Evolutionary conservation across 2,113 vertebrate genomes (phyloP).

Genomic region (Speoplatyrhinus poulsoni): DNA sequence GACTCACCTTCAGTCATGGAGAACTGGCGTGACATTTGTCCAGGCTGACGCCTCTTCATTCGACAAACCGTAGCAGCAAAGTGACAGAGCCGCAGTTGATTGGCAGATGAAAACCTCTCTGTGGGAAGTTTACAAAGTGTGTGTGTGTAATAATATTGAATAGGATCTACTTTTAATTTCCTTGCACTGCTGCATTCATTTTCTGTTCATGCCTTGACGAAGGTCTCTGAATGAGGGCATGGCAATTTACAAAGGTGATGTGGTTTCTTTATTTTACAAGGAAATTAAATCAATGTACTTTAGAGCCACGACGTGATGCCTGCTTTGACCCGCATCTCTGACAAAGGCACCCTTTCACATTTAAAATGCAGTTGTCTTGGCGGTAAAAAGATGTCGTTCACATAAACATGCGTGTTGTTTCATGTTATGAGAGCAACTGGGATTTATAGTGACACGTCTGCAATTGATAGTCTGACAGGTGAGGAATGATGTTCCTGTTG

Average conservation of each 20-base stretch:
- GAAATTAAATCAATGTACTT: no score
- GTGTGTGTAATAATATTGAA: neutral
- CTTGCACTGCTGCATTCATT: no score
- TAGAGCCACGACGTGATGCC: no score
- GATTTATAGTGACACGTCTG: constrained; percentile 9
- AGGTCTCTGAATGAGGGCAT: no score
- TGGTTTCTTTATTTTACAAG: no score
- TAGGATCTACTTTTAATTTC: no score
- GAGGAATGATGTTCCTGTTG: constrained; percentile 9
- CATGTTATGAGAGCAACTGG: neutral
- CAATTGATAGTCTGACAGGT: constrained; percentile 30
- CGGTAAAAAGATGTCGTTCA: no score
- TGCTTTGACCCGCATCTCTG: neutral
- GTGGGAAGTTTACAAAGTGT: neutral
- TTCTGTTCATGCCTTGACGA: no score
- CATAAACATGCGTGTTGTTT: constrained; percentile 11
- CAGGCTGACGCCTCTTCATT: neutral
- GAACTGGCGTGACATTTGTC: neutral
- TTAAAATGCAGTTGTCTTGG: neutral
- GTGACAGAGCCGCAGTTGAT: neutral
- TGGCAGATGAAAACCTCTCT: neutral
- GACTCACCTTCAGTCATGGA: constrained; percentile 5
- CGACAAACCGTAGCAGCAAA: no score
- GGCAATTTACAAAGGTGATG: no score
- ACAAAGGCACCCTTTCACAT: neutral